Evolutionary conservation across 2,888 invertebrate genomes (phyloP).

Genomic region (Corythucha ciliata): DNA sequence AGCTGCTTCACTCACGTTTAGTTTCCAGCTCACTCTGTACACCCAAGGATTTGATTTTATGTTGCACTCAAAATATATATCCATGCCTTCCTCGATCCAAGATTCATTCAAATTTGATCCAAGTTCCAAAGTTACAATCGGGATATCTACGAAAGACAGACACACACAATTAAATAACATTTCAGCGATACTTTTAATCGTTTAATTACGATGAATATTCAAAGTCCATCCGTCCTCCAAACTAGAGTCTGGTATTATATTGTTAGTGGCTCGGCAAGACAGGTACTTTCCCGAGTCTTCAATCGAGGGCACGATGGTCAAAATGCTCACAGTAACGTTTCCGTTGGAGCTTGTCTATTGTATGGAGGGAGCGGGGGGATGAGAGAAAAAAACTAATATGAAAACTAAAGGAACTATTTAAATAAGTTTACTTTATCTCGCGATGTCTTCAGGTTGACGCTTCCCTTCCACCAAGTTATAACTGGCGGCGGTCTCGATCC

Average conservation of each 20-base stretch:
- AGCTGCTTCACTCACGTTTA: conserved; percentile 55
- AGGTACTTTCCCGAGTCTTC: conserved; percentile 41
- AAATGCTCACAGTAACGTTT: conserved; percentile 40
- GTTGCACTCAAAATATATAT: conserved; percentile 72
- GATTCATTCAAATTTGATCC: conserved; percentile 67
- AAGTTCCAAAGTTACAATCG: conserved; percentile 57
- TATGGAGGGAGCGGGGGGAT: no score
- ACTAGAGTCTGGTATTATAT: conserved; percentile 27
- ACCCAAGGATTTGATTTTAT: conserved; percentile 67
- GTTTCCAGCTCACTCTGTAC: conserved; percentile 71
- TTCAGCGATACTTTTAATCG: no score
- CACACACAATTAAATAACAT: background rate
- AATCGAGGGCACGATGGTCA: conserved; percentile 40
- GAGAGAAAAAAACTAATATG: no score
- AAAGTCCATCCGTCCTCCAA: conserved; percentile 37
- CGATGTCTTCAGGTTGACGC: conserved; percentile 55
- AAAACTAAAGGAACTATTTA: conserved; percentile 30
- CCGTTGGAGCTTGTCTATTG: conserved; percentile 37
- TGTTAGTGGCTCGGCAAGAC: conserved; percentile 40
- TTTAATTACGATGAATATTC: conserved; percentile 34
- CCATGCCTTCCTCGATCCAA: conserved; percentile 71
- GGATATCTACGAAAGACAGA: conserved; percentile 52
- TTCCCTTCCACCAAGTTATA: conserved; percentile 70
- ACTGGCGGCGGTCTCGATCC: conserved; percentile 68
- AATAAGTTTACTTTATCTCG: conserved; percentile 60